Percentiles rank a stretch among this genome's conserved stretches.
Evolutionary conservation across 2,797 vertebrate genomes (phyloP).

Genomic region (Phataginus tetradactyla): DNA sequence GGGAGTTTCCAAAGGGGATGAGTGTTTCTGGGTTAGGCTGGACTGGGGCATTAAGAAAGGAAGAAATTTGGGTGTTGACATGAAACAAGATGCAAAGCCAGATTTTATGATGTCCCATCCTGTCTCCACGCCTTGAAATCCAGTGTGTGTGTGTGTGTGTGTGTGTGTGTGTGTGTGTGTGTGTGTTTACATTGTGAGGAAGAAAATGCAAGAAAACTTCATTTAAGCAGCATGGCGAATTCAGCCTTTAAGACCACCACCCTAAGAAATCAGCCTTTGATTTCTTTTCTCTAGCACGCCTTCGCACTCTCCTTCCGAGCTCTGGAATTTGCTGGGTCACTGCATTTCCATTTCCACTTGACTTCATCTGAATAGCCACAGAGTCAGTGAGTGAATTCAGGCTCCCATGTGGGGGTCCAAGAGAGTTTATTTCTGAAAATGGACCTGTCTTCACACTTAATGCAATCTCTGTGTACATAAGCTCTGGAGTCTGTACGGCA

Average conservation of each 20-base stretch:
- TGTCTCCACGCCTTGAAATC: not conserved
- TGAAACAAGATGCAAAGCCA: not conserved
- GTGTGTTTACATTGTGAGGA: not conserved
- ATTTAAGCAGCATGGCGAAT: not conserved
- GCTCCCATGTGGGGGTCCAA: not conserved
- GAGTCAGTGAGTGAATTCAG: not conserved
- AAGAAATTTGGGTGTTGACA: not conserved
- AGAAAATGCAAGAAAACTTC: not conserved
- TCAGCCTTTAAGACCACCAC: not conserved
- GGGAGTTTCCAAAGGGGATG: not conserved
- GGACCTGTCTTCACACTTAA: not conserved
- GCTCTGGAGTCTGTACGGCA: not conserved
- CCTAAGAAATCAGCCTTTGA: not conserved
- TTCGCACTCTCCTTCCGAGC: not conserved
- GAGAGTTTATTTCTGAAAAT: not conserved
- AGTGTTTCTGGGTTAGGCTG: not conserved
- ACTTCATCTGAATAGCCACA: not conserved
- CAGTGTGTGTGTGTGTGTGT: not conserved
- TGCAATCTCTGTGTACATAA: not conserved
- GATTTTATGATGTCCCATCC: not conserved
- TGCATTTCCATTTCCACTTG: not conserved
- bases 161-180: not conserved
- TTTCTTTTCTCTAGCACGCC: not conserved
- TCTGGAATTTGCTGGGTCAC: conserved; percentile 21
- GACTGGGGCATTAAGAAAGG: not conserved